phyloP scores from a whole-genome alignment of 1,140 invertebrate genomes.

The Drosophila micromelanica region DNA sequence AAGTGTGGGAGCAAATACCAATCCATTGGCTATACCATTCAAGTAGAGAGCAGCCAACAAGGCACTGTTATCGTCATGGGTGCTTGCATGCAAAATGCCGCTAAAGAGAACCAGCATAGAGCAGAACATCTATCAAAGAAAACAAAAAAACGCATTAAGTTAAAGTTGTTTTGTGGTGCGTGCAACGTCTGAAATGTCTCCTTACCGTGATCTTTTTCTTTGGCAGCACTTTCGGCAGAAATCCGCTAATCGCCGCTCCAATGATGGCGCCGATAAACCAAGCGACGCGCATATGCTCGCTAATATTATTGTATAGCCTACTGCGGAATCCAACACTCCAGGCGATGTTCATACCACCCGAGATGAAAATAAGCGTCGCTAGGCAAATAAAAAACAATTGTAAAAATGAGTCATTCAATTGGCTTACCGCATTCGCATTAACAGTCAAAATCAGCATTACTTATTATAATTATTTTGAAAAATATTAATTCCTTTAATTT shows the following conservation, averaged over 20 bases:
- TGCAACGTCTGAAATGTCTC: not conserved
- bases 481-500: too few species aligned
- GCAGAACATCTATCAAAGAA: slow-evolving; percentile 25
- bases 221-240: slow-evolving; percentile 46
- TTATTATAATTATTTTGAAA: too few species aligned
- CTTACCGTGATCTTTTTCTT: slow-evolving; percentile 50
- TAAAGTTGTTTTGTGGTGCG: too few species aligned
- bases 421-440: too few species aligned
- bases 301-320: fast-evolving
- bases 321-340: slow-evolving; percentile 58
- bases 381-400: not conserved
- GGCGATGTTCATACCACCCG: slow-evolving; percentile 67
- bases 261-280: slow-evolving; percentile 68
- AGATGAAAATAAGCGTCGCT: slow-evolving; percentile 58
- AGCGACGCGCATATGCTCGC: slow-evolving; percentile 41
- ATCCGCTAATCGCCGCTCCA: slow-evolving; percentile 41
- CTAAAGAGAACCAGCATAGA: slow-evolving; percentile 39
- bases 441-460: too few species aligned
- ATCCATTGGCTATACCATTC: slow-evolving; percentile 63
- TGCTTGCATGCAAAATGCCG: slow-evolving; percentile 43
- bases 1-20: slow-evolving; percentile 58
- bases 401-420: too few species aligned
- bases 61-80: slow-evolving; percentile 2
- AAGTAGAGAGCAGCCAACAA: slow-evolving; percentile 41
- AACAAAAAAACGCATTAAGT: not conserved